Percentiles rank a stretch among this genome's conserved stretches.
Conservation (phyloP, 2,113 vertebrate genomes). For the Cyrtonyx montezumae region DNA sequence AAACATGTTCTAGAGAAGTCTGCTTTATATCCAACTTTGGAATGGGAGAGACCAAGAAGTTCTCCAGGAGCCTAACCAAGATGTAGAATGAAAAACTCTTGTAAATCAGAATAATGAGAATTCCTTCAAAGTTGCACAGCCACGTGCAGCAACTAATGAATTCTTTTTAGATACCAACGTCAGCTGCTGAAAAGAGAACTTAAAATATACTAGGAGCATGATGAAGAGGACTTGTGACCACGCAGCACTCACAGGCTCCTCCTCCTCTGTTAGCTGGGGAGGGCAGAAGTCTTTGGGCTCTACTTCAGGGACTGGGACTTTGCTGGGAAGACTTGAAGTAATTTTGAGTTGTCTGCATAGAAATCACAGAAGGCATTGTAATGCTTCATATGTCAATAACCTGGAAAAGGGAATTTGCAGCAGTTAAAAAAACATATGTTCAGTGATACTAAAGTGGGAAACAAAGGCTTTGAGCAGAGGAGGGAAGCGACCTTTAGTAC, state of each 20-base stretch:
- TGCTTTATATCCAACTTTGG: neutral
- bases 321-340: neutral
- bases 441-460: neutral
- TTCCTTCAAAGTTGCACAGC: neutral
- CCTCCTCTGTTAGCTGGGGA: neutral
- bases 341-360: neutral
- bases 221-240: neutral
- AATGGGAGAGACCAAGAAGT: neutral
- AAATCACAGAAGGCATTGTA: neutral
- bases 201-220: neutral
- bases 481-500: neutral
- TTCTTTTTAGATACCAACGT: neutral
- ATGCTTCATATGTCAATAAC: neutral
- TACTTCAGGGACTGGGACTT: neutral
- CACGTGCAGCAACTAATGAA: neutral
- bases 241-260: fast-evolving
- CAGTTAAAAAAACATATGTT: neutral
- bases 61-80: neutral
- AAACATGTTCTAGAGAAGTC: neutral
- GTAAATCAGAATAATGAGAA: neutral
- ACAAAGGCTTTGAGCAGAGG: constrained; percentile 3
- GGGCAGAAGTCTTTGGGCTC: neutral
- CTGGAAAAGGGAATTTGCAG: neutral
- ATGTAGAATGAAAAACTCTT: neutral
- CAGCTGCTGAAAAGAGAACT: neutral